Percentiles rank a stretch among this genome's conserved stretches.
These are phyloP conservation scores for Micronycteris hirsuta DNA, from an alignment of 2,113 vertebrate genomes.

Conservation along the genomic window DNA sequence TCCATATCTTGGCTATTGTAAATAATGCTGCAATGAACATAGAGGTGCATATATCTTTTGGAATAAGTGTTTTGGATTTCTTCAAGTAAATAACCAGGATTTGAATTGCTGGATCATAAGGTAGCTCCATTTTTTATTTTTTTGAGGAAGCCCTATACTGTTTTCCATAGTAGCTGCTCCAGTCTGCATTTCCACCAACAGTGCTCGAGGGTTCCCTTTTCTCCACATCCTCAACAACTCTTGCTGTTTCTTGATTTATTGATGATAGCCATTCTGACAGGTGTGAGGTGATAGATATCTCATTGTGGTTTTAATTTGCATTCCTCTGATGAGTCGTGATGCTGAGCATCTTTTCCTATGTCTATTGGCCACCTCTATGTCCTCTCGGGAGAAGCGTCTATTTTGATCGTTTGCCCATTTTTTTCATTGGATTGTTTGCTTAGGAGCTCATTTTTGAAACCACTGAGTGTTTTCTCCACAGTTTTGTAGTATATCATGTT, in stretches of 20 bases:
- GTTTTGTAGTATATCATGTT: not conserved
- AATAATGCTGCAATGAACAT: not conserved
- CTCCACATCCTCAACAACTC: not conserved
- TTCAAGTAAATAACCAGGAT: not conserved
- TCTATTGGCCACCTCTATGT: not conserved
- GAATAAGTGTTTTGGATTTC: not conserved
- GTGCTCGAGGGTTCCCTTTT: not conserved
- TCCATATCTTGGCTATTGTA: not conserved
- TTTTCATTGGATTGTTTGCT: not conserved
- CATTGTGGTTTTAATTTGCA: not conserved
- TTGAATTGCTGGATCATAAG: not conserved
- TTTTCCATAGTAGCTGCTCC: not conserved
- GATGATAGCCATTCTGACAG: not conserved
- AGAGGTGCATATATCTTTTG: not conserved
- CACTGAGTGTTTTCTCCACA: not conserved
- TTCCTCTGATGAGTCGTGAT: not conserved
- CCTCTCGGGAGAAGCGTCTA: not conserved
- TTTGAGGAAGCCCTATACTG: not conserved
- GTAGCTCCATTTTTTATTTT: not conserved
- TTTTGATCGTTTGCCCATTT: not conserved
- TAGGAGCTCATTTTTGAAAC: not conserved
- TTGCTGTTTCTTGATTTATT: not conserved
- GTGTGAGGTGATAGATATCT: not conserved
- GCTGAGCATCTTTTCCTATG: not conserved
- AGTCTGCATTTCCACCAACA: not conserved